These are phyloP conservation scores for Ptiloglossa arizonensis DNA, from an alignment of 1,140 invertebrate genomes.

Conservation along the genomic window DNA sequence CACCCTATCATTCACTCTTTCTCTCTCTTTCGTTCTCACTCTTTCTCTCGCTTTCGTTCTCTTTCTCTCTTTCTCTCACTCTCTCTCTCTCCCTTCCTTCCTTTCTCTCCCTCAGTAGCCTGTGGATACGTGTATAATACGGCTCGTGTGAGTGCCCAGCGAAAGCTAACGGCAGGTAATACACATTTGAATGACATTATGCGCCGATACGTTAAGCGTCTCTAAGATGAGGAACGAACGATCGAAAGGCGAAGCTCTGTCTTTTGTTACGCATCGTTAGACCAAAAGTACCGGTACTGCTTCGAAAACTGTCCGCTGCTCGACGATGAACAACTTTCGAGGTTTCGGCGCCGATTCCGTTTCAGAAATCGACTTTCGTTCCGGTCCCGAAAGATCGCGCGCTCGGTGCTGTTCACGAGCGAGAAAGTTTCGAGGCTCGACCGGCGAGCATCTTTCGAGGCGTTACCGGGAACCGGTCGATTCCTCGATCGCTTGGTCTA, in stretches of 20 bases:
- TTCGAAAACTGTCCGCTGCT: no score
- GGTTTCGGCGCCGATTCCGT: no score
- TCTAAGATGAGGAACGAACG: conserved; percentile 18
- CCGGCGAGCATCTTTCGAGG: no score
- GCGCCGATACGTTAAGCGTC: conserved; percentile 2
- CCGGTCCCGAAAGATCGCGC: no score
- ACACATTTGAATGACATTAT: conserved; percentile 47
- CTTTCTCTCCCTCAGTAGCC: conserved; percentile 16
- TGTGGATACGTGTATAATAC: conserved; percentile 41
- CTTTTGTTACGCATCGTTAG: not conserved
- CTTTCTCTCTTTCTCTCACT: not conserved
- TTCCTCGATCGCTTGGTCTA: not conserved
- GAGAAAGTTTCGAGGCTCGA: no score
- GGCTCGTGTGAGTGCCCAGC: conserved; percentile 66
- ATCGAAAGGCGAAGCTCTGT: not conserved
- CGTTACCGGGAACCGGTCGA: no score
- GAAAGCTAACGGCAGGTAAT: conserved; percentile 74
- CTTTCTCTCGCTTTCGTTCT: not conserved
- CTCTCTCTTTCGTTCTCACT: not conserved
- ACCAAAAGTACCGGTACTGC: no score
- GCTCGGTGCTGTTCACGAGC: no score
- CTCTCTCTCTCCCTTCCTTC: not conserved
- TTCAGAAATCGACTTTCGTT: no score
- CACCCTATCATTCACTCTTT: no score
- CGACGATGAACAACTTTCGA: no score